These are phyloP conservation scores for Augochlora pura DNA, from an alignment of 1,140 invertebrate genomes.

Conservation along the genomic window DNA sequence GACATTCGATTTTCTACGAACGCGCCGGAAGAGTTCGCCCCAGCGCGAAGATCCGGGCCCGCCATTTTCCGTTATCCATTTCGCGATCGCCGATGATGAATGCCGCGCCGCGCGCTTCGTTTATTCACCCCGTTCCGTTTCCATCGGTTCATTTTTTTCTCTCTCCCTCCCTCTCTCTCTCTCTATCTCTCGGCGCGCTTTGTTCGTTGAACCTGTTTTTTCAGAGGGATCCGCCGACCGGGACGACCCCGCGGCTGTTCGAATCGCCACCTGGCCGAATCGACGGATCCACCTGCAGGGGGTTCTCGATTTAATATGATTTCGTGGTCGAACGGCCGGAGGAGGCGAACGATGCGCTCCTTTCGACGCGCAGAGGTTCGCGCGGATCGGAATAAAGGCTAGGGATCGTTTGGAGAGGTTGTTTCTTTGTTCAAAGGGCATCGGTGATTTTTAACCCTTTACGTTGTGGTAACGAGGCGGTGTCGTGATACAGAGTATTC, in stretches of 20 bases:
- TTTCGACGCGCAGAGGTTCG: too few relatives aligned
- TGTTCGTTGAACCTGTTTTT: not conserved
- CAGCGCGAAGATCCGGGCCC: not conserved
- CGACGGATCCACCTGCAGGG: not conserved
- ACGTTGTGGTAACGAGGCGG: too few relatives aligned
- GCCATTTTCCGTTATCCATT: conserved; percentile 22
- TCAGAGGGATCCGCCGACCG: not conserved
- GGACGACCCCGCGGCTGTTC: not conserved
- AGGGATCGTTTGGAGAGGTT: too few relatives aligned
- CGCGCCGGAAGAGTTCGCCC: not conserved
- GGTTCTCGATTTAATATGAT: not conserved
- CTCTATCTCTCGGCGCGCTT: not conserved
- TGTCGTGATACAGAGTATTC: too few relatives aligned
- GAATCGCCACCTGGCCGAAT: conserved; percentile 1
- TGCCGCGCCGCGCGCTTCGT: not conserved
- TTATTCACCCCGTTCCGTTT: not conserved
- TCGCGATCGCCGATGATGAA: conserved; percentile 15
- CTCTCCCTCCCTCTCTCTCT: not conserved
- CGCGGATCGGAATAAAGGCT: too few relatives aligned
- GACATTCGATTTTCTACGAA: conserved; percentile 21
- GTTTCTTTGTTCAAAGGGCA: too few relatives aligned
- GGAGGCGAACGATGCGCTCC: too few relatives aligned
- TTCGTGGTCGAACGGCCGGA: too few relatives aligned
- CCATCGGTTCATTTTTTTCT: not conserved
- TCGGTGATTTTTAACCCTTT: too few relatives aligned